Percentiles rank a stretch among this genome's conserved stretches.
These are phyloP conservation scores for Phyllostomus hastatus DNA, from an alignment of 2,113 vertebrate genomes.

Conservation along the genomic window DNA sequence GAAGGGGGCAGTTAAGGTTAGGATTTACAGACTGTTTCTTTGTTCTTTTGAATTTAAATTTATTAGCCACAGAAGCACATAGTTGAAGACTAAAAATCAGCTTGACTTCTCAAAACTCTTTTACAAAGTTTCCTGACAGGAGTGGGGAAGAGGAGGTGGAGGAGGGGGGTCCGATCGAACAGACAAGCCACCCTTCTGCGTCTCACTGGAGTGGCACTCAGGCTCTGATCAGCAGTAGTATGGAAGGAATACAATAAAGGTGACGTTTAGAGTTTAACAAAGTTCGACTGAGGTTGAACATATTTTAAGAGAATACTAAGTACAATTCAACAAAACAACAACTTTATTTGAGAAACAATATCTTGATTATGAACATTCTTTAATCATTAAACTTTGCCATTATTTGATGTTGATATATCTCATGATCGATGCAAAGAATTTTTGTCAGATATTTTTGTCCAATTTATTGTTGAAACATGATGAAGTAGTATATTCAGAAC, in stretches of 20 bases:
- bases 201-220: background rate
- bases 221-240: slow-evolving; percentile 15
- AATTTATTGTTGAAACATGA: background rate
- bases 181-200: background rate
- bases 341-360: background rate
- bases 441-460: background rate
- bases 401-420: background rate
- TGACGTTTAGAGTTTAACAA: slow-evolving; percentile 45
- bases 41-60: background rate
- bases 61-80: background rate
- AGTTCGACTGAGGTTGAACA: background rate
- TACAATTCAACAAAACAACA: background rate
- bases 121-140: background rate
- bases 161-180: background rate
- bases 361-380: background rate
- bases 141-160: background rate
- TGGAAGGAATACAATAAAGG: slow-evolving; percentile 8
- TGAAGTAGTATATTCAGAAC: background rate
- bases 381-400: background rate
- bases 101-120: background rate
- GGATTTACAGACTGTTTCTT: background rate
- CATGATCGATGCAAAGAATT: background rate
- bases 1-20: background rate
- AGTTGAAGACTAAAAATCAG: background rate
- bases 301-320: slow-evolving; percentile 19